Base-by-base conservation (phyloP, 1,140 invertebrate species). In the Mylabris phalerata region DNA sequence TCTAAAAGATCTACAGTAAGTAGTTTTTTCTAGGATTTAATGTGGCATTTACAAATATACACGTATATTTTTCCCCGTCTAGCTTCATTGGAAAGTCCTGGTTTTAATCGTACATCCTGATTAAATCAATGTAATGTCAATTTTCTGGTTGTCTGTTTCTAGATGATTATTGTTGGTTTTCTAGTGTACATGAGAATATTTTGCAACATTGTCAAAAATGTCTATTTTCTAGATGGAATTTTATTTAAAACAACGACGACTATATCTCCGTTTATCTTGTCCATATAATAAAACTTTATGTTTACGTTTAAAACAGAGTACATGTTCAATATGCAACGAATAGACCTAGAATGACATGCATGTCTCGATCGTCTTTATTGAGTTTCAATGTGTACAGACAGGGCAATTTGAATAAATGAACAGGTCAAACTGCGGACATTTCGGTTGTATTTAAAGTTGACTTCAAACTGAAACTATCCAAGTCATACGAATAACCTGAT, bases 301-400 rank as follows among this genome's bases (percentile, higher is more conserved):
- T 52, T 32, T 32, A 7, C 7, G 50, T 52, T 40, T 46, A 54
- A 41, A 54, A 54, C 38, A 46, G 13, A 9, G 38, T 11, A 25
- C 7, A 41, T 54, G 43, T 45, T 54, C 51, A 54, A 54, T 60
- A 60, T 55, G 50, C 43, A 42, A 45, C 11, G 56, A 51, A 49
- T 7, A 7, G 7, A 7, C 4, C 32, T 32, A 51, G 52, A 44
- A 50, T 40, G 52, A 50, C 59, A 57, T 61, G 56, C 56, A 64
- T 60, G 55, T 61, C 56, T 63, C 48, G 62, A 60, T 63, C 52
- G 55, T 64, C 59, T 64, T 64, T 64, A 64, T 64, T 64, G 62
- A 56, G 62, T 61, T 64, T 61, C 62, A 43, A 57, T 57, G 58
- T 63, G 62, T 57, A 63, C 58, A 48, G 59, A 32, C 4, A 32